These are phyloP conservation scores for Epistrophella euchroma DNA, from an alignment of 2,888 invertebrate species.

Conservation along the genomic window DNA sequence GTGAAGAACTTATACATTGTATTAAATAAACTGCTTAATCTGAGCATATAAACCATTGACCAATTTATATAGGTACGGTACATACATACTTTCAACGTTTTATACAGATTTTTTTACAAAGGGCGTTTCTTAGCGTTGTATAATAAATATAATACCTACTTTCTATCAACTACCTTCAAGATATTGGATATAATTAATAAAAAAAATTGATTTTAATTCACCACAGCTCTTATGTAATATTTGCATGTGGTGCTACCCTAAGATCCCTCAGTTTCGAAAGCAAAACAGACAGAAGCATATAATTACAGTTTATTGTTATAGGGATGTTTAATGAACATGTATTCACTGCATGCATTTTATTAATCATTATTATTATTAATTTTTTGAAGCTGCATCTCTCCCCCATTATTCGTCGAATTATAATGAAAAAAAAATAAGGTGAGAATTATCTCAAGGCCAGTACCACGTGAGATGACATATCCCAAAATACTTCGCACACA, in stretches of 20 bases:
- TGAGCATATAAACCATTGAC: no score
- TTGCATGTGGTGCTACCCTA: neutral
- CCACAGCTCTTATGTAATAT: neutral
- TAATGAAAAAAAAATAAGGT: slow-evolving; percentile 1
- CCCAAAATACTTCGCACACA: neutral
- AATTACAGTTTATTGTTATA: slow-evolving; percentile 6
- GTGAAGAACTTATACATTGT: no score
- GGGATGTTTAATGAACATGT: slow-evolving; percentile 6
- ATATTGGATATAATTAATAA: neutral
- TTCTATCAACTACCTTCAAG: neutral
- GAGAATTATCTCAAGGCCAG: slow-evolving; percentile 35
- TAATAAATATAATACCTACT: neutral
- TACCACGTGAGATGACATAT: slow-evolving; percentile 27
- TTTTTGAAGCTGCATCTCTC: neutral
- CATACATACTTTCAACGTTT: no score
- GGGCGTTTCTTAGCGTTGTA: neutral
- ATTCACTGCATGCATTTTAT: slow-evolving; percentile 8
- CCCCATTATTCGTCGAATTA: neutral
- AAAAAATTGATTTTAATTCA: neutral
- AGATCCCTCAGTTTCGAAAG: neutral
- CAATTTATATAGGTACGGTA: no score
- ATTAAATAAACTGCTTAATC: no score
- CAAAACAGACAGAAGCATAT: neutral
- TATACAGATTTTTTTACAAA: no score
- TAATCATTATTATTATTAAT: neutral